Percentiles rank a stretch among this genome's conserved stretches.
These are phyloP conservation scores for Hetaerina titia DNA, from an alignment of 2,888 invertebrate genomes.

Conservation along the genomic window DNA sequence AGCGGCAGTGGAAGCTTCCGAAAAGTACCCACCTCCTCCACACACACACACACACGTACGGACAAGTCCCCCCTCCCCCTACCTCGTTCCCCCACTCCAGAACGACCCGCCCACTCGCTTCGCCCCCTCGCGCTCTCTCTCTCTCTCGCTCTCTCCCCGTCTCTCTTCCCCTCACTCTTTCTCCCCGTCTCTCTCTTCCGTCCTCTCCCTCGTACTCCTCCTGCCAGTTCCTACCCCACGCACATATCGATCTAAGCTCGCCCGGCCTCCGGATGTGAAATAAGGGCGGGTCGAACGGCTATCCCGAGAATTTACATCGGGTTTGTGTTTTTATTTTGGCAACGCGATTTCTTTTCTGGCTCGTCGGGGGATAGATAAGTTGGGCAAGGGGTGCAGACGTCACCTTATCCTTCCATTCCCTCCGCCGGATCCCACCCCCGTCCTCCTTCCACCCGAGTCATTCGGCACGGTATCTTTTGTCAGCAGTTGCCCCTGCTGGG, in stretches of 20 bases:
- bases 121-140: background rate
- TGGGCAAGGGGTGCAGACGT: background rate
- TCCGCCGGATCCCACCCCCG: background rate
- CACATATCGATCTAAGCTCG: conserved; percentile 55
- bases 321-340: background rate
- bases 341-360: background rate
- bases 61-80: background rate
- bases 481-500: background rate
- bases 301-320: conserved; percentile 5
- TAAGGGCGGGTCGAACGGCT: conserved; percentile 57
- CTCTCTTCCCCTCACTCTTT: background rate
- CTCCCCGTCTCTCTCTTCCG: background rate
- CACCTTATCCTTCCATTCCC: too few species aligned
- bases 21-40: conserved; percentile 45
- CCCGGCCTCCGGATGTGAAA: conserved; percentile 60
- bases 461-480: background rate
- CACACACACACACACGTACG: background rate
- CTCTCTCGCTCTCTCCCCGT: background rate
- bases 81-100: background rate
- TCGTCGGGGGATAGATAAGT: background rate
- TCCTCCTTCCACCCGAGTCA: background rate
- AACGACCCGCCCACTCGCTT: background rate
- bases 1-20: conserved; percentile 61
- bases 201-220: conserved; percentile 18
- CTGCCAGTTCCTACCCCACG: conserved; percentile 43